Evolutionary conservation across 2,113 vertebrate genomes (phyloP).

Genomic region (Xenopus laevis): DNA sequence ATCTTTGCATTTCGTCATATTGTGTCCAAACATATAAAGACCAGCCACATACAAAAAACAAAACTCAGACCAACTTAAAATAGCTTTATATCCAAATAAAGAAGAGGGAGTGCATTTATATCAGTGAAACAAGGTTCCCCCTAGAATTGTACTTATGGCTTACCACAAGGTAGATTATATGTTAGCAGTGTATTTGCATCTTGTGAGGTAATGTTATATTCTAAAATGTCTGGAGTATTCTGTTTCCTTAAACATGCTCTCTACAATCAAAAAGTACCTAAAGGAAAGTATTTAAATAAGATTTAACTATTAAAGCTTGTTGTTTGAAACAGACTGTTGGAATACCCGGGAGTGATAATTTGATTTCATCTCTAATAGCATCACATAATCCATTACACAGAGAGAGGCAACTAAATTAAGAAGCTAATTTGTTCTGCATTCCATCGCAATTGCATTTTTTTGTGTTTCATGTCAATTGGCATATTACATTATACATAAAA

Average conservation of each 20-base stretch:
- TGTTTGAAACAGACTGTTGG: conserved; percentile 8
- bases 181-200: conserved; percentile 37
- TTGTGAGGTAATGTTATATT: conserved; percentile 13
- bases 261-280: neutral
- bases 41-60: no score
- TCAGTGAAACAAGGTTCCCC: no score
- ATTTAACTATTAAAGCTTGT: no score
- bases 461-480: conserved; percentile 42
- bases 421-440: conserved; percentile 73
- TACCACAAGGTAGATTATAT: conserved; percentile 48
- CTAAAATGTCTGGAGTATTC: neutral
- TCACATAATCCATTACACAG: conserved; percentile 48
- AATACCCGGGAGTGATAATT: conserved; percentile 55
- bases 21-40: no score
- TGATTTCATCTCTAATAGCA: conserved; percentile 59
- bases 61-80: no score
- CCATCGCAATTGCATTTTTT: conserved; percentile 61
- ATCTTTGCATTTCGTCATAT: no score
- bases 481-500: conserved; percentile 56
- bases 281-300: neutral
- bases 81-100: no score
- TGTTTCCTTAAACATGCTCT: neutral
- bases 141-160: conserved; percentile 46
- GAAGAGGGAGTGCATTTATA: no score
- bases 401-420: conserved; percentile 47